A percentile compares a stretch with the other conserved stretches of the same genome.
Evolutionary conservation across 2,797 vertebrate species (phyloP).

Genomic region (Myiotriccus ornatus): DNA sequence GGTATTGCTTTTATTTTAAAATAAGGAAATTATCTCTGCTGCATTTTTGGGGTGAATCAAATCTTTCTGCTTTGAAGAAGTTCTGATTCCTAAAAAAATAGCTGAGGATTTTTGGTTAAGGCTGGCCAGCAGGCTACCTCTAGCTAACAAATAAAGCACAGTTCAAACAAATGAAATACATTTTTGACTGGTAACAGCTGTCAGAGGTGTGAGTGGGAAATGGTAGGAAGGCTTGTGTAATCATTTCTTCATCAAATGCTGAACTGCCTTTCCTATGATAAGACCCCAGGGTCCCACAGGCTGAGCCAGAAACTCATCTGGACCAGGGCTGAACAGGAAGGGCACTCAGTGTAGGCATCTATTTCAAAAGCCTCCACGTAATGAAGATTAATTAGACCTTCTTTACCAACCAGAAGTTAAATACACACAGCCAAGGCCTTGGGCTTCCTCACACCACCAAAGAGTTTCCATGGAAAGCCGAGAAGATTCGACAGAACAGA

Average conservation of each 20-base stretch:
- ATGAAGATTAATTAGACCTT: slow-evolving; percentile 73
- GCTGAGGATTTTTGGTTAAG: not conserved
- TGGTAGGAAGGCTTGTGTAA: not conserved
- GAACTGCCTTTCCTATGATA: slow-evolving; percentile 5
- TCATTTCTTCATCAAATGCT: slow-evolving; percentile 38
- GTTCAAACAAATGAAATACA: not conserved
- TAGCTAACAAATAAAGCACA: not conserved
- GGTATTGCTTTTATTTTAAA: not conserved
- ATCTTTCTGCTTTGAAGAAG: not conserved
- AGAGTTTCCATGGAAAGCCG: not conserved
- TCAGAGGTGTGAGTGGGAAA: not conserved
- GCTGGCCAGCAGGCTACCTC: not conserved
- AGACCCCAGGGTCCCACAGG: slow-evolving; percentile 56
- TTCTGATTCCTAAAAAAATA: not conserved
- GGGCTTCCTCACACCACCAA: not conserved
- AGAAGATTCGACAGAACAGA: not conserved
- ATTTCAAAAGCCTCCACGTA: slow-evolving; percentile 53
- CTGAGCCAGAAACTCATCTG: slow-evolving; percentile 56
- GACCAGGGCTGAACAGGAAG: slow-evolving; percentile 60
- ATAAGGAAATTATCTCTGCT: not conserved
- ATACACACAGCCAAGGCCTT: slow-evolving; percentile 22
- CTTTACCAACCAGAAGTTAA: slow-evolving; percentile 39
- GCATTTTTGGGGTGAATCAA: not conserved
- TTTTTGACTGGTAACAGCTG: slow-evolving; percentile 41
- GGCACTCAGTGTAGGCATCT: slow-evolving; percentile 26